Evolutionary conservation across 2,888 invertebrate genomes (phyloP).

Genomic region (Brachypalpus laphriformis): DNA sequence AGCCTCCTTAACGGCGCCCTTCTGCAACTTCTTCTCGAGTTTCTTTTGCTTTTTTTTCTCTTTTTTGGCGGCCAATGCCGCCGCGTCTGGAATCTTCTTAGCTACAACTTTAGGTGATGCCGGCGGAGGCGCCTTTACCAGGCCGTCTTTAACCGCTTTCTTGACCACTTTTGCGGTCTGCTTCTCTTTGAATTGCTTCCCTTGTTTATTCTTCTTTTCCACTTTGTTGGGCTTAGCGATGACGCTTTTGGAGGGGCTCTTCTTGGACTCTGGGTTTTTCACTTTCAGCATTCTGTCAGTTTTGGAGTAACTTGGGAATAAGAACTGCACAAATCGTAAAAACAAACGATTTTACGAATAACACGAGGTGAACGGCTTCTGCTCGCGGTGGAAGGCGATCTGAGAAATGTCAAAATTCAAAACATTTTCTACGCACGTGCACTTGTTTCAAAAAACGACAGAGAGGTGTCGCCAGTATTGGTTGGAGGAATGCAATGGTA

Average conservation of each 20-base stretch:
- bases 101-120: neutral
- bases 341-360: neutral
- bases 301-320: no score
- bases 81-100: neutral
- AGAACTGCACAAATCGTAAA: neutral
- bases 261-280: neutral
- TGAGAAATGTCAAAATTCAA: slow-evolving; percentile 6
- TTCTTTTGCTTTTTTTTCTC: slow-evolving; percentile 32
- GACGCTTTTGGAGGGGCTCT: no score
- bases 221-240: neutral
- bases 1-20: neutral
- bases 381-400: neutral
- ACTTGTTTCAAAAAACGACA: neutral
- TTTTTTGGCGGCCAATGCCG: neutral
- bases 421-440: slow-evolving; percentile 34
- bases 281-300: slow-evolving; percentile 23
- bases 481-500: neutral
- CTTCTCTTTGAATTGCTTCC: slow-evolving; percentile 10
- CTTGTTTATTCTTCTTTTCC: neutral
- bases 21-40: slow-evolving; percentile 18
- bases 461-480: neutral
- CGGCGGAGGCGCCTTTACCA: neutral
- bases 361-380: slow-evolving; percentile 23
- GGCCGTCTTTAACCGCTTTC: slow-evolving; percentile 10
- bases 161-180: neutral